Evolutionary conservation across 2,797 vertebrate species (phyloP), one percentile per base, ranked within the genome.

Genomic region (Telmatherina bonti): DNA sequence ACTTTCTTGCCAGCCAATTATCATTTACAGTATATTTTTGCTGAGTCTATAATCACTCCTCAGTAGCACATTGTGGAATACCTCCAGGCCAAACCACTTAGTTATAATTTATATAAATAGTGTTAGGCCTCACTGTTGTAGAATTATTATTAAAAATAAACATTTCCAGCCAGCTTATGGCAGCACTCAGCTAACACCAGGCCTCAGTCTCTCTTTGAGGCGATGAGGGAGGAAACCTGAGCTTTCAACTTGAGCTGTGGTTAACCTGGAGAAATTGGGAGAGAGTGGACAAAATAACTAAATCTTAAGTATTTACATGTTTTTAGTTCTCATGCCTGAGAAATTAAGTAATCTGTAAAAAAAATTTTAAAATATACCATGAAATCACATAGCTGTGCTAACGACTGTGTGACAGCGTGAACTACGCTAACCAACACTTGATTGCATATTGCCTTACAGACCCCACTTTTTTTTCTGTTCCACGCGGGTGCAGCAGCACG

Each of bases 121-220:
- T 85, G 61, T 86, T 72, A 66, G 76, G 81, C 76, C 80, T 76
- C 68, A 47, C 70, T 91, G 82, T 92, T 91, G 76, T 87, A 83
- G 81, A 89, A 91, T 94, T 92, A 93, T 94, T 93, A 92, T 90
- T 89, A 87, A 92, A 94, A 94, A 94, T 92, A 92, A 94, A 94
- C 93, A 85, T 77, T 68, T 78, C 68, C 38, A 33, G 70, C 78
- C 77, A 70, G 82, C 73, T 79, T 67, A 51, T 82, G 81, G 81
- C 81, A 85, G 70, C 62, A 24, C 80, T 29, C n/a, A 52, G 83
- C 89, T 79, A 70, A 78, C 72, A 62, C 76, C 67, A 70, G 81
- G 58, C 78, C 85, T 78, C 71, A 1, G 72, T 67, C 75, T 66
- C 72, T 72, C 72, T 65, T 41, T 38, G 59, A 85, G 69, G 78